Conservation (phyloP, 2,888 invertebrate genomes). For the Xestia sexstrigata region DNA sequence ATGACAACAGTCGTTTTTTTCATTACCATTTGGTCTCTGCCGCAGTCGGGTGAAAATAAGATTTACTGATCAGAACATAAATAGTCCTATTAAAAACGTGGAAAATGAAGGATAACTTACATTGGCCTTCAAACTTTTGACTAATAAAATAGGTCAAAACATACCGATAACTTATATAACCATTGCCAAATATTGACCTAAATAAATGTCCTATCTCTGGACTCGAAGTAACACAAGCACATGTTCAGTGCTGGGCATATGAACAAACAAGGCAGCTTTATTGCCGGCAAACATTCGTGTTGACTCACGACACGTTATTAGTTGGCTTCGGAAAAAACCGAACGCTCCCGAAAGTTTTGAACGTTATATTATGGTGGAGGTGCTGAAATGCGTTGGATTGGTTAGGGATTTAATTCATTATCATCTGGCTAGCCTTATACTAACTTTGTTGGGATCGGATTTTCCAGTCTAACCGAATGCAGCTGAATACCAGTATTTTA, state of each 20-base stretch:
- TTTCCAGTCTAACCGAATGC: no score
- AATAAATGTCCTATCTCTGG: conserved; percentile 14
- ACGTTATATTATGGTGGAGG: neutral
- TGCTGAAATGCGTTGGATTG: neutral
- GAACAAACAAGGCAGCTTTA: conserved; percentile 60
- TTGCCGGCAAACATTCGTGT: conserved; percentile 62
- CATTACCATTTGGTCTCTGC: neutral
- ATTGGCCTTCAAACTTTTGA: neutral
- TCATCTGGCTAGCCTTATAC: no score
- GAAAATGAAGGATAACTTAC: neutral
- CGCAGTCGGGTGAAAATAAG: neutral
- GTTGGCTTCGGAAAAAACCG: conserved; percentile 46
- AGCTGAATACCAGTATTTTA: no score
- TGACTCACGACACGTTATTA: conserved; percentile 60
- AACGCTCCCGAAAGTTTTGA: conserved; percentile 15
- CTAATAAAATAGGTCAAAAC: conserved; percentile 11
- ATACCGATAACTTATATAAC: neutral
- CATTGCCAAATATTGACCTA: conserved; percentile 14
- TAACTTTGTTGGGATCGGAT: no score
- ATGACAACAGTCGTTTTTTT: no score
- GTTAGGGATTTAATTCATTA: neutral
- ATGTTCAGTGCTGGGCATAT: conserved; percentile 41
- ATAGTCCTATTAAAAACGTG: neutral
- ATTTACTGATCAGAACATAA: neutral
- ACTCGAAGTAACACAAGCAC: conserved; percentile 26